Conservation (phyloP, 1,140 invertebrate genomes). For the Penaeus japonicus region DNA sequence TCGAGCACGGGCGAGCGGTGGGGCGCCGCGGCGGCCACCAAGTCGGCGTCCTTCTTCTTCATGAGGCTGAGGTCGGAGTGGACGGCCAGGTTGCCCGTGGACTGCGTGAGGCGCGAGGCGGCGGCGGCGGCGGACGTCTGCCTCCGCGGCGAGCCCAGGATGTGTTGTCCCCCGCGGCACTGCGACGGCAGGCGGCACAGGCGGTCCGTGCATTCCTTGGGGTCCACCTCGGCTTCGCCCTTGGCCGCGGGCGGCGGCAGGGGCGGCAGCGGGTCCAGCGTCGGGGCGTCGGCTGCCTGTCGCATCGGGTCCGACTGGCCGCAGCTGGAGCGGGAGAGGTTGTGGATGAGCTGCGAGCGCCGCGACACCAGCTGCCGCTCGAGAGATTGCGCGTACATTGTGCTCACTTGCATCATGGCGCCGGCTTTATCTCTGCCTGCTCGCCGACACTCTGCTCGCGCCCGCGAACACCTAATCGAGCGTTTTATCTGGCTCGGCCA, state of each 20-base stretch:
- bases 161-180: constrained; percentile 31
- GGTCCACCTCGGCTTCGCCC: constrained; percentile 16
- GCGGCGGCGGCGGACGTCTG: constrained; percentile 6
- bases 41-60: constrained; percentile 35
- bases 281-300: constrained; percentile 26
- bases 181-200: constrained; percentile 50
- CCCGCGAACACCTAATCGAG: background rate
- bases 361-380: constrained; percentile 53
- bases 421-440: background rate
- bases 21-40: background rate
- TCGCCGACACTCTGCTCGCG: background rate
- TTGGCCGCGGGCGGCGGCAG: constrained; percentile 8
- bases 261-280: constrained; percentile 32
- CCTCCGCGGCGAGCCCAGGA: constrained; percentile 33
- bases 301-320: constrained; percentile 30
- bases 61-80: constrained; percentile 36
- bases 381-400: constrained; percentile 53
- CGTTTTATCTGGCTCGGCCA: background rate
- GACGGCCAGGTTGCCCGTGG: constrained; percentile 45
- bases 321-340: constrained; percentile 46
- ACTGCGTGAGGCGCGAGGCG: constrained; percentile 35
- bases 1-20: constrained; percentile 32
- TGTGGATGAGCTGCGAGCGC: constrained; percentile 46
- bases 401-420: constrained; percentile 56
- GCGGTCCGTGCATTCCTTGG: constrained; percentile 51